Evolutionary conservation across 2,888 invertebrate genomes (phyloP), one percentile per base, ranked within the genome.

Genomic region (Antheraea assamensis): DNA sequence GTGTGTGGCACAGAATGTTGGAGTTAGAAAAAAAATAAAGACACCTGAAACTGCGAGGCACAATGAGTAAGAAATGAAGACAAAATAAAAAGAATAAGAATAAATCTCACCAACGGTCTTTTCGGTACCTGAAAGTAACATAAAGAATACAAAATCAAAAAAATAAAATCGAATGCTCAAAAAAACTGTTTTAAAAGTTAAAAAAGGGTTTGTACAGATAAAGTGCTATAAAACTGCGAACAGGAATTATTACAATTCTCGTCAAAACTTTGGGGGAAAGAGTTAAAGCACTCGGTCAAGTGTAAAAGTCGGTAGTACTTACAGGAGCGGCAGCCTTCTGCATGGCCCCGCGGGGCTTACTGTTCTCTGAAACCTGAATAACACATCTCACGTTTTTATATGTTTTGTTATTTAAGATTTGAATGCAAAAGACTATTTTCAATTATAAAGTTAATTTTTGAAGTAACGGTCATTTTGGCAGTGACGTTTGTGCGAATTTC

Each of bases 301-400:
- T 47, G 21, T 27, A 49, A 71, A 35, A 19, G 27, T 49, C 19
- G 3, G 19, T 27, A 52, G 55, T 71, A 87, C 89, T 89, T 76
- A 90, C 90, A 24, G 85, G 80, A 74, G 83, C 84, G 4, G 79
- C 76, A 21, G 76, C 74, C 55, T 85, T 84, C 79, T 88, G 89
- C 90, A 90, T 90, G 77, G 79, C 86, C 84, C 83, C 86, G 35
- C 86, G 86, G 79, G 84, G 77, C 79, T 85, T 89, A 80, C 75
- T 85, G 77, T 73, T 82, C 64, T 87, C 85, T 30, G 87, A 75
- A 49, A 84, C 88, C 89, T 89, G 79, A 49, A 74, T 73, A 76
- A 74, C 49, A 75, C 76, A 79, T 76, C 15, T 10, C 35, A 10
- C 7, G 68, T 68, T 35, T 68, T 68, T 35, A 68, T 68, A 13